These are phyloP conservation scores for Crossocerus cetratus DNA, from an alignment of 2,888 invertebrate genomes.

Conservation along the genomic window DNA sequence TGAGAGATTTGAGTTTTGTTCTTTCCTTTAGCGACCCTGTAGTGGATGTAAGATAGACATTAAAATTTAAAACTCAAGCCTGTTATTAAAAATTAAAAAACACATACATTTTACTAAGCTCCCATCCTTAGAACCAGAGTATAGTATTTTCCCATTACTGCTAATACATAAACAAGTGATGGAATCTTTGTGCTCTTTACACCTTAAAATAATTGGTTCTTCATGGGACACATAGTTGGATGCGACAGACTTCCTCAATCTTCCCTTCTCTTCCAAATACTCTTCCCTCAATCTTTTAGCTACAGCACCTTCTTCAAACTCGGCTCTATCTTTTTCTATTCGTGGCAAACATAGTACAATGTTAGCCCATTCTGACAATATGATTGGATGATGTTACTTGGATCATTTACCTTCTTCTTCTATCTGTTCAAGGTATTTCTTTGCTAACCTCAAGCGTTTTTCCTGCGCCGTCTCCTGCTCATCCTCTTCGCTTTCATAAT, in stretches of 20 bases:
- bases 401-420: conserved; percentile 82
- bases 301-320: conserved; percentile 82
- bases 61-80: not conserved
- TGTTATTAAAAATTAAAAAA: not conserved
- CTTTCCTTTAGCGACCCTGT: conserved; percentile 81
- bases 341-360: not conserved
- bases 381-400: not conserved
- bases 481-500: conserved; percentile 78
- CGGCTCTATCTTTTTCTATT: conserved; percentile 82
- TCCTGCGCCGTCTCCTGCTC: conserved; percentile 92
- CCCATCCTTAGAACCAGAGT: conserved; percentile 93
- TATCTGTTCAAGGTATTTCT: conserved; percentile 92
- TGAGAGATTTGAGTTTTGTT: conserved; percentile 79
- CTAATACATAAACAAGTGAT: conserved; percentile 90
- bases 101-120: conserved; percentile 89
- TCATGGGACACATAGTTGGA: conserved; percentile 78
- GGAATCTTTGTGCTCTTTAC: conserved; percentile 87
- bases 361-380: not conserved
- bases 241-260: conserved; percentile 86
- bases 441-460: conserved; percentile 92
- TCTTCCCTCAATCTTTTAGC: conserved; percentile 89
- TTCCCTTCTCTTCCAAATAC: conserved; percentile 91
- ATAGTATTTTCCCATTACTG: conserved; percentile 84
- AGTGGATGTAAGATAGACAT: conserved; percentile 13
- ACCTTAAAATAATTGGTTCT: conserved; percentile 79